These are phyloP conservation scores for Candidula unifasciata DNA, from an alignment of 2,888 invertebrate species.

Conservation along the genomic window DNA sequence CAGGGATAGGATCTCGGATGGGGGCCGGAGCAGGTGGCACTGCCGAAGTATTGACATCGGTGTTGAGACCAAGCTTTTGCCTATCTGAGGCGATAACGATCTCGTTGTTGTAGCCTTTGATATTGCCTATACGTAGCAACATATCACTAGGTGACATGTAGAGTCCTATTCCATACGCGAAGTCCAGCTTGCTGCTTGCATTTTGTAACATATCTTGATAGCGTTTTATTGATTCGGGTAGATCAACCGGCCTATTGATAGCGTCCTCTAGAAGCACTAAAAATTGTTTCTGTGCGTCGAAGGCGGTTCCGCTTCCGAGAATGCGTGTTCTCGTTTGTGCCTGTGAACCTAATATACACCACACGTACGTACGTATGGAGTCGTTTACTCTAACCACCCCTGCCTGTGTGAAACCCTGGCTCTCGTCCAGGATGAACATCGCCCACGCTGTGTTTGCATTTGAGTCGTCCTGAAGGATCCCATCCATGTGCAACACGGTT, in stretches of 20 bases:
- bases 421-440: too few species aligned
- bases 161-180: neutral
- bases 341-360: neutral
- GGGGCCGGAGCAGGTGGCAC: too few species aligned
- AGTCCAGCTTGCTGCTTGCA: neutral
- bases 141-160: neutral
- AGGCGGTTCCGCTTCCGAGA: neutral
- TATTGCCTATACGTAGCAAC: neutral
- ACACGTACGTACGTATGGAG: neutral
- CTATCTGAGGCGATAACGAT: neutral
- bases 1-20: too few species aligned
- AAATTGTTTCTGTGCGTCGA: neutral
- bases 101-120: too few species aligned
- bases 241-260: neutral
- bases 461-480: too few species aligned
- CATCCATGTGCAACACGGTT: neutral
- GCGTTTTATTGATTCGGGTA: neutral
- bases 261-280: neutral
- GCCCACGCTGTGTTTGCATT: too few species aligned
- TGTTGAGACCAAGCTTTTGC: neutral
- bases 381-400: neutral
- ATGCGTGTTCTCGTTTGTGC: too few species aligned
- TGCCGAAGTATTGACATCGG: too few species aligned
- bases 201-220: neutral
- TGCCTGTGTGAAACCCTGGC: neutral